phyloP scores from a whole-genome alignment of 2,888 invertebrate genomes.

The Torymus texanus region DNA sequence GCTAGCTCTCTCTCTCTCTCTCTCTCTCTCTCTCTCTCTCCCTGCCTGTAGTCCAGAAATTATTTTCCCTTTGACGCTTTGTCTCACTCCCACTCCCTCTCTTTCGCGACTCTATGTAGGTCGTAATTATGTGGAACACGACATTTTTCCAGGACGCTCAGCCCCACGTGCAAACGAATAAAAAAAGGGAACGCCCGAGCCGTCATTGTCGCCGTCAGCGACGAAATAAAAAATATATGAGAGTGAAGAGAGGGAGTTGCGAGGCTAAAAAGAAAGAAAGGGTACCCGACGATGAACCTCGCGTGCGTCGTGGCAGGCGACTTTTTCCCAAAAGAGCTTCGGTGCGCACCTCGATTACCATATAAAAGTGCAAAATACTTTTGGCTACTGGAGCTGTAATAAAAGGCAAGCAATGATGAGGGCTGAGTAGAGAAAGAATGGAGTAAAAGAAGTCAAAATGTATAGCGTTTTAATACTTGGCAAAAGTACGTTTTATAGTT shows the following conservation, averaged over 20 bases:
- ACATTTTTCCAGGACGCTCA: too few species aligned
- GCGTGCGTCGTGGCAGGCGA: too few species aligned
- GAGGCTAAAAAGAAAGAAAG: background rate
- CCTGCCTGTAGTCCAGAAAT: slow-evolving; percentile 13
- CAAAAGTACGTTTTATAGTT: too few species aligned
- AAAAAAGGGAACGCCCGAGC: background rate
- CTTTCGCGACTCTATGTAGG: background rate
- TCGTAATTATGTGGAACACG: slow-evolving; percentile 32
- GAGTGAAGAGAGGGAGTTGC: background rate
- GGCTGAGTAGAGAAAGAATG: background rate
- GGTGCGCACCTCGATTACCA: background rate
- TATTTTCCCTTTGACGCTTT: slow-evolving; percentile 31
- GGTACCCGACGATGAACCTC: too few species aligned
- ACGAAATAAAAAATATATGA: slow-evolving; percentile 18
- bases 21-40: background rate
- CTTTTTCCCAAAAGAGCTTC: too few species aligned
- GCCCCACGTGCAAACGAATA: too few species aligned
- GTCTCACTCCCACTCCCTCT: background rate
- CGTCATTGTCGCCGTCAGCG: slow-evolving; percentile 2
- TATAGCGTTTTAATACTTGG: background rate
- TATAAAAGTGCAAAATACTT: slow-evolving; percentile 4
- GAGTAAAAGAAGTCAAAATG: background rate
- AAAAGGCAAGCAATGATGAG: background rate
- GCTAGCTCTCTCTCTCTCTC: background rate
- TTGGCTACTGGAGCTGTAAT: background rate